Percentiles rank a stretch among this genome's conserved stretches.
These are phyloP conservation scores for Heloderma charlesbogerti DNA, from an alignment of 2,113 vertebrate species.

Conservation along the genomic window DNA sequence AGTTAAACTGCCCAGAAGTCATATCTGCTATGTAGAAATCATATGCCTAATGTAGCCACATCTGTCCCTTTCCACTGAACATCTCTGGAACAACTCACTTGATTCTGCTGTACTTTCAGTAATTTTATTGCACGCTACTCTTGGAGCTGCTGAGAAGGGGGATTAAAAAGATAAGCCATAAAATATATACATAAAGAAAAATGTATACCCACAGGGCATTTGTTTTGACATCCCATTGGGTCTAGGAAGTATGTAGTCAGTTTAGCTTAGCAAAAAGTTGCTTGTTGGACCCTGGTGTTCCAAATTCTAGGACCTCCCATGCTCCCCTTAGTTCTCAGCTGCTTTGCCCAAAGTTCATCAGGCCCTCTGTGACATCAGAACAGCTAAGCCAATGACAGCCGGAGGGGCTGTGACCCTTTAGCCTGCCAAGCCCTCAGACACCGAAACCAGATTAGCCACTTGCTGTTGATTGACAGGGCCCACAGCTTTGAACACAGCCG, in stretches of 20 bases:
- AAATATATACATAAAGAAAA: background rate
- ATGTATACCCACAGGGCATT: background rate
- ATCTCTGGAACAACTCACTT: background rate
- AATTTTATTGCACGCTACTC: background rate
- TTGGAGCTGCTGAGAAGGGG: background rate
- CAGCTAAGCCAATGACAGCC: background rate
- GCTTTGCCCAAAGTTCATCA: background rate
- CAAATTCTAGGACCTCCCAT: no score
- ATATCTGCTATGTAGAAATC: background rate
- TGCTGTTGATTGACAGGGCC: background rate
- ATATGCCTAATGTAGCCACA: background rate
- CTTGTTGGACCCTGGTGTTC: background rate
- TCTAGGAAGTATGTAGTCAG: background rate
- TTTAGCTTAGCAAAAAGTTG: background rate
- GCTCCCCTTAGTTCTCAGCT: background rate
- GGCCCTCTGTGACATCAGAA: background rate
- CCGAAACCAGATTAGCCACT: background rate
- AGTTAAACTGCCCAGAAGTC: no score
- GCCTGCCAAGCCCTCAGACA: background rate
- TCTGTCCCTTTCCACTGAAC: background rate
- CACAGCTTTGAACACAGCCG: background rate
- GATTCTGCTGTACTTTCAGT: background rate
- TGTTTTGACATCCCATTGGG: background rate
- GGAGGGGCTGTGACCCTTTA: background rate
- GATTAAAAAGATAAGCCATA: no score